phyloP scores from a whole-genome alignment of 1,140 invertebrate species.

The Drosophila willistoni region DNA sequence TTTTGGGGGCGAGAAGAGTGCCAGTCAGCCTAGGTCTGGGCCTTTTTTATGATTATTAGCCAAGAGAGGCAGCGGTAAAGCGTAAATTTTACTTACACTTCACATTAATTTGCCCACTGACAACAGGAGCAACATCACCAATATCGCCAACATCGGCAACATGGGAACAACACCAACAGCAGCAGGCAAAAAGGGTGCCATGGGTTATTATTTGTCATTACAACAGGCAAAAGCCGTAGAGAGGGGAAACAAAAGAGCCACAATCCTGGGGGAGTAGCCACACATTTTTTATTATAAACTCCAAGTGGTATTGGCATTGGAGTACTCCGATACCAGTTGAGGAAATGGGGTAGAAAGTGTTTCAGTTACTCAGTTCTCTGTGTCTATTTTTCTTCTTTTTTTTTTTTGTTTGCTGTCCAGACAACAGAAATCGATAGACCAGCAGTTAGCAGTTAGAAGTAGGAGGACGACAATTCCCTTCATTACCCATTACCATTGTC shows the following conservation, averaged over 20 bases:
- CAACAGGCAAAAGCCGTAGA: conserved; percentile 31
- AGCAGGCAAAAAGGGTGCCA: conserved; percentile 14
- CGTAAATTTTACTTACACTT: conserved; percentile 81
- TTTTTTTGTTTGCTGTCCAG: conserved; percentile 29
- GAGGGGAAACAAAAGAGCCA: neutral
- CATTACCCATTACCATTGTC: conserved; percentile 38
- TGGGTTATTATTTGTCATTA: conserved; percentile 80
- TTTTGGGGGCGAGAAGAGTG: conserved; percentile 34
- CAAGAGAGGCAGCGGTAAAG: conserved; percentile 43
- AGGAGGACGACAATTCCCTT: conserved; percentile 26
- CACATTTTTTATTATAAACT: conserved; percentile 58
- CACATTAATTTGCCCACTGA: conserved; percentile 71
- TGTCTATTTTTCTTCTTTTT: neutral
- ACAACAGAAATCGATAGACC: conserved; percentile 75
- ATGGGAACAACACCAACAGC: neutral
- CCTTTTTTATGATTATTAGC: conserved; percentile 79
- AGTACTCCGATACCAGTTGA: neutral
- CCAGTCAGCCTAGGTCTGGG: conserved; percentile 44
- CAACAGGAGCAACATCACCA: conserved; percentile 32
- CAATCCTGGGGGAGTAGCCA: conserved; percentile 33
- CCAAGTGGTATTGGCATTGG: conserved; percentile 35
- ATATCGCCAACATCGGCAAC: conserved; percentile 8
- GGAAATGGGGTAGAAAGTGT: conserved; percentile 71
- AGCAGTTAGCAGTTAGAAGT: conserved; percentile 41
- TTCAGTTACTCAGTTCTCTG: conserved; percentile 53